A percentile compares a stretch with the other conserved stretches of the same genome.
Evolutionary conservation across 2,113 vertebrate species (phyloP).

Genomic region (Mola mola): DNA sequence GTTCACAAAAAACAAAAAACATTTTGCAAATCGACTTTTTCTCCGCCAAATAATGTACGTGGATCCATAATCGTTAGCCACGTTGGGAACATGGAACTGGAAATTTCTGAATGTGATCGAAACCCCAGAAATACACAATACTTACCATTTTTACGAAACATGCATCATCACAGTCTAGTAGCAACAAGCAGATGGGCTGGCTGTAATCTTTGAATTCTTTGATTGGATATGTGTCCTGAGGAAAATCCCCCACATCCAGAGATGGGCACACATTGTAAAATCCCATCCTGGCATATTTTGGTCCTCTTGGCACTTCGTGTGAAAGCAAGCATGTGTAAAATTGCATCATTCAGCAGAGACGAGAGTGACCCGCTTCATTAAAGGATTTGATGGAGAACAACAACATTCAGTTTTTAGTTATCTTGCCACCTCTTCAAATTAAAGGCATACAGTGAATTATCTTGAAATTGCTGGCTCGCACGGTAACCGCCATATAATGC

Average conservation of each 20-base stretch:
- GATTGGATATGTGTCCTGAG: conserved; percentile 57
- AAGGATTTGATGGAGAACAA: conserved; percentile 8
- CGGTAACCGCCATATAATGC: too few relatives aligned
- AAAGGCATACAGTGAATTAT: too few relatives aligned
- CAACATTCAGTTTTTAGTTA: not conserved
- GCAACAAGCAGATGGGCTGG: conserved; percentile 36
- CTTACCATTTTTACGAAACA: too few relatives aligned
- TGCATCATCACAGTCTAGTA: not conserved
- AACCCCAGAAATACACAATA: too few relatives aligned
- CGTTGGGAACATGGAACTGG: too few relatives aligned
- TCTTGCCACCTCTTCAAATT: not conserved
- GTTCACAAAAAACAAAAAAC: too few relatives aligned
- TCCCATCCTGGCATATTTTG: conserved; percentile 18
- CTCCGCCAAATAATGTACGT: too few relatives aligned
- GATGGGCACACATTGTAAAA: conserved; percentile 29
- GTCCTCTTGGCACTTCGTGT: conserved; percentile 25
- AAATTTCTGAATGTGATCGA: too few relatives aligned
- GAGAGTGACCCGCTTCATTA: conserved; percentile 28
- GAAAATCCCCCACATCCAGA: conserved; percentile 44
- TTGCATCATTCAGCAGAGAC: conserved; percentile 11
- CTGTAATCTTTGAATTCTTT: conserved; percentile 55
- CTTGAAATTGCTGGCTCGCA: too few relatives aligned
- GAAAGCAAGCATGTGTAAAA: conserved; percentile 23
- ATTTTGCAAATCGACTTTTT: too few relatives aligned
- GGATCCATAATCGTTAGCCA: too few relatives aligned